Conservation (phyloP, 1,140 invertebrate species). For the Drosophila kurseongensis region DNA sequence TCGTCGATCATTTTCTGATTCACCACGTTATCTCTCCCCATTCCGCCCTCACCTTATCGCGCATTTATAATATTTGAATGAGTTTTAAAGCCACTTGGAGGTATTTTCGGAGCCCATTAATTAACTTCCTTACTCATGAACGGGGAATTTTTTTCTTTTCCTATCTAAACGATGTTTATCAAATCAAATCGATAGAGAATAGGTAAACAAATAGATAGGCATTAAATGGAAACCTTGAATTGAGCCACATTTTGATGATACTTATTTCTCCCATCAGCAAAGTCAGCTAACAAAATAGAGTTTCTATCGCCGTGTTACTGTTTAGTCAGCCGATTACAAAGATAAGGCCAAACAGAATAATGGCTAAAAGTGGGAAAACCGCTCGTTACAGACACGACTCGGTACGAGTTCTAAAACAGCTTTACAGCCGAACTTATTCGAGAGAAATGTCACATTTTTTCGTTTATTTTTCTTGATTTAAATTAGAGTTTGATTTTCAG, state of each 20-base stretch:
- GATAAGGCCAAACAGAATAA: conserved; percentile 25
- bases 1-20: neutral
- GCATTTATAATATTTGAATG: conserved; percentile 42
- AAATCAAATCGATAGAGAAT: conserved; percentile 13
- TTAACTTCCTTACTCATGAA: conserved; percentile 22
- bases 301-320: conserved; percentile 17
- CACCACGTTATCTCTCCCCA: conserved; percentile 2
- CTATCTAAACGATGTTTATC: conserved; percentile 22
- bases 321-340: conserved; percentile 53
- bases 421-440: conserved; percentile 1
- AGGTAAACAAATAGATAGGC: conserved; percentile 26
- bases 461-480: conserved; percentile 20
- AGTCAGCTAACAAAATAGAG: conserved; percentile 19
- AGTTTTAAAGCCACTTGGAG: conserved; percentile 44
- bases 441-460: conserved; percentile 1
- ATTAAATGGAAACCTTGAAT: conserved; percentile 5
- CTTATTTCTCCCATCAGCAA: neutral
- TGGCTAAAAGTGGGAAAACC: conserved; percentile 36
- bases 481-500: conserved; percentile 34
- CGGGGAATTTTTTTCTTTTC: neutral
- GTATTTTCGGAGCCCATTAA: conserved; percentile 45
- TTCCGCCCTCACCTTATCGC: conserved; percentile 4
- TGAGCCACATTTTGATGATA: conserved; percentile 19
- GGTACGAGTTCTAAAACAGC: conserved; percentile 24
- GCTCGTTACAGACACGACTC: conserved; percentile 49